Base-by-base conservation (phyloP, 2,113 vertebrate species). In the Pterocles burchelli region DNA sequence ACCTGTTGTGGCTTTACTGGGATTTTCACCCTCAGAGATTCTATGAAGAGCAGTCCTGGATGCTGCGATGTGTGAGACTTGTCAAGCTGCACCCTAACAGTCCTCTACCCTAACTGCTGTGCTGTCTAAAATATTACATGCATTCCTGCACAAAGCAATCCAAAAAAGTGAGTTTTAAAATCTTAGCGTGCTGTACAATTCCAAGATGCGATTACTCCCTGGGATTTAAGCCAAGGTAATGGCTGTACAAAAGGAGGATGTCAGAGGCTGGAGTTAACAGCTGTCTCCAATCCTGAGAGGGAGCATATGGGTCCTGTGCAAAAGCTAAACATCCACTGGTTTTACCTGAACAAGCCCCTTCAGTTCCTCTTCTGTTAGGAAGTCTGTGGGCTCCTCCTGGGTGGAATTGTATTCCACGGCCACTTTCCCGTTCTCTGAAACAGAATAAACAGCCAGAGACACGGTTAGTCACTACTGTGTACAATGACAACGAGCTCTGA, bases 341-440 rank as follows among this genome's bases (percentile, higher is more conserved):
- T 46, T 29, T 95, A 98, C 98, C 95, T 98, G 95, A 68, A 98
- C 71, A 59, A 98, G 85, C 58, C 95, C 97, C 24, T 96, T 89
- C 36, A 97, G 82, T 7, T 98, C 97, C 49, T 98, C 98, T 65
- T 98, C 97, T 31, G 96, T 94, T 72, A 97, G 52, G 43, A 73
- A 77, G 41, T 97, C 97, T 29, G 86, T 78, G 55, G 93, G 87
- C 66, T 98, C 97, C 51, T 97, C 97, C n/a, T 85, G 83, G 49
- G 94, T 78, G 71, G 74, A 62, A 70, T 80, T 95, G 55, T 97
- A 97, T 45, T 97, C 97, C 74, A 98, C 97, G 0, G 96, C 97
- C 77, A 98, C 97, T 88, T 98, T 98, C 54, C 98, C 98, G 21
- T 94, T 98, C 31, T 98, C 98, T 98, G 95, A 74, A 96, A 84